These are phyloP conservation scores for Macrostomum lignano DNA, from an alignment of 1,140 invertebrate genomes.

Conservation along the genomic window DNA sequence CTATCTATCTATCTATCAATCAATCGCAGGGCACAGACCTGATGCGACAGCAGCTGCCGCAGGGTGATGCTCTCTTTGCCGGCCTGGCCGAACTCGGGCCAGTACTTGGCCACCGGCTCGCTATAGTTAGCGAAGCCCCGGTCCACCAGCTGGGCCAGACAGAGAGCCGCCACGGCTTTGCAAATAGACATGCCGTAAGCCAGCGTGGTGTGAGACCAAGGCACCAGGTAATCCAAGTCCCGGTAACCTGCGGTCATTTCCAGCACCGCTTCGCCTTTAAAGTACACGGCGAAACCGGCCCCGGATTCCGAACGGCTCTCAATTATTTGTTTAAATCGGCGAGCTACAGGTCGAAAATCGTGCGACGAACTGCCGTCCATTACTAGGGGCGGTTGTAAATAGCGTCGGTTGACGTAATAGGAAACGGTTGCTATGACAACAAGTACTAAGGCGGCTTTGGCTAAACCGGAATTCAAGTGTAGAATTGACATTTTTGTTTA, in stretches of 20 bases:
- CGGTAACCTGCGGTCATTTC: constrained; percentile 19
- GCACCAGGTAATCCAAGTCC: constrained; percentile 11
- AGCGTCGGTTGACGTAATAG: no score
- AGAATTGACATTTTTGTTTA: no score
- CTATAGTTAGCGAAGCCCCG: constrained; percentile 20
- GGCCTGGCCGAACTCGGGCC: constrained; percentile 28
- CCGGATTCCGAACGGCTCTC: no score
- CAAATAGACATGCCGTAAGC: constrained; percentile 10
- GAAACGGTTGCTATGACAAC: no score
- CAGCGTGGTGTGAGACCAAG: constrained; percentile 13
- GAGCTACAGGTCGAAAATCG: no score
- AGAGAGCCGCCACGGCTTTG: constrained; percentile 19
- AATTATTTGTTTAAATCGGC: no score
- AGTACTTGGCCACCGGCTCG: constrained; percentile 20
- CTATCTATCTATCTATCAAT: no score
- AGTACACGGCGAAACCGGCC: constrained; percentile 18
- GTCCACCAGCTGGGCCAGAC: constrained; percentile 21
- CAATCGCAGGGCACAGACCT: no score
- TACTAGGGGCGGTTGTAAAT: no score
- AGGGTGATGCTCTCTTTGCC: constrained; percentile 27
- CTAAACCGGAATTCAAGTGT: no score
- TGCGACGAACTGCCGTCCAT: no score
- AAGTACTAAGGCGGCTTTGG: no score
- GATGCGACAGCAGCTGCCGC: constrained; percentile 21
- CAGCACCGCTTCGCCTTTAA: constrained; percentile 13